These are phyloP conservation scores for Zaprionus inermis DNA, from an alignment of 1,140 invertebrate genomes.

Conservation along the genomic window DNA sequence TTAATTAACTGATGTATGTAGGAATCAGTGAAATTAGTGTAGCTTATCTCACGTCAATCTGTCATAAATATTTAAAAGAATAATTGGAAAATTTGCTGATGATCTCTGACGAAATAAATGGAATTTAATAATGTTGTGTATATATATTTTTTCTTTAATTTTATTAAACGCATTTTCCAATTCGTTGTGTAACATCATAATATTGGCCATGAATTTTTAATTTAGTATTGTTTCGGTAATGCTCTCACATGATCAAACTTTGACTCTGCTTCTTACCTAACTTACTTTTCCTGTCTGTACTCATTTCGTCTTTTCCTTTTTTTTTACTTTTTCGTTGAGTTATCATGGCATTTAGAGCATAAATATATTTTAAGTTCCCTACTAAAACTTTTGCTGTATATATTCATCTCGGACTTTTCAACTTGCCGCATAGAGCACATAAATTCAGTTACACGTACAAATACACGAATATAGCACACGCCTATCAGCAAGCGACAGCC, in stretches of 20 bases:
- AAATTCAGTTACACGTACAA: conserved; percentile 51
- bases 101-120: neutral
- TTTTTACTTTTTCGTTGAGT: neutral
- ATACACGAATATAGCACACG: neutral
- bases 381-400: conserved; percentile 48
- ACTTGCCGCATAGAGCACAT: conserved; percentile 67
- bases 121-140: neutral
- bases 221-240: too few relatives aligned
- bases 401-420: conserved; percentile 48
- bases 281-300: neutral
- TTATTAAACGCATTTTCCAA: too few relatives aligned
- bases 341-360: conserved; percentile 12
- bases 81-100: neutral
- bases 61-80: neutral
- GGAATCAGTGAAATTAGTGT: neutral
- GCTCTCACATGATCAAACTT: too few relatives aligned
- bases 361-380: conserved; percentile 42
- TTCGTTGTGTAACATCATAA: too few relatives aligned
- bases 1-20: conserved; percentile 37
- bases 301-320: neutral
- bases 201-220: too few relatives aligned
- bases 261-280: neutral
- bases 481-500: conserved; percentile 61
- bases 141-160: neutral
- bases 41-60: neutral